Percentiles rank a stretch among this genome's conserved stretches.
These are phyloP conservation scores for Diplosoma virens DNA, from an alignment of 23 tunicate species.

Conservation along the genomic window DNA sequence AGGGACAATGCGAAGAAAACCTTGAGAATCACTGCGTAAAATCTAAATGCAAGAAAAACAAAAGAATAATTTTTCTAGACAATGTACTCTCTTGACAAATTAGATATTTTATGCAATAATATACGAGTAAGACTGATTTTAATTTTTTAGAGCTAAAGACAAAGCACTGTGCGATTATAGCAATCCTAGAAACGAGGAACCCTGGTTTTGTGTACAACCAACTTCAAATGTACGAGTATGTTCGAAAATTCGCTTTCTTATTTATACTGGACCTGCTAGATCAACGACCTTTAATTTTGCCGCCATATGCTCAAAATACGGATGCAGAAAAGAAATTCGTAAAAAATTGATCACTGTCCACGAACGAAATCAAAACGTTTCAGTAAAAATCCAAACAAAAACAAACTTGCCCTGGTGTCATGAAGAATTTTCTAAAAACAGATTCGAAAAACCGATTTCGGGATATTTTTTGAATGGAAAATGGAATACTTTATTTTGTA, in stretches of 20 bases:
- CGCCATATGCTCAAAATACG: not conserved
- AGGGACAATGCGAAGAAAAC: too few species aligned
- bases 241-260: not conserved
- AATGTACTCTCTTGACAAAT: too few species aligned
- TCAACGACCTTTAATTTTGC: not conserved
- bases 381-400: not conserved
- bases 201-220: conserved; percentile 14
- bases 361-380: not conserved
- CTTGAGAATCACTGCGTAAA: too few species aligned
- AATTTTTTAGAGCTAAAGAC: not conserved
- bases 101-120: too few species aligned
- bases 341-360: not conserved
- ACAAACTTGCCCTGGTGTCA: too few species aligned
- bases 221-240: conserved; percentile 4
- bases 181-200: conserved; percentile 5
- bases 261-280: not conserved
- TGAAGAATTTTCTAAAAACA: too few species aligned
- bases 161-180: conserved; percentile 7
- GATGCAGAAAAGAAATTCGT: not conserved
- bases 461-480: not conserved
- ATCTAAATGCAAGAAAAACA: too few species aligned
- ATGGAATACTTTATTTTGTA: conserved; percentile 16
- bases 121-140: too few species aligned
- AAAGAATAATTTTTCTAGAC: too few species aligned
- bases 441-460: not conserved